Conservation (phyloP, 2,888 invertebrate genomes). For the Entomobrya proxima region DNA sequence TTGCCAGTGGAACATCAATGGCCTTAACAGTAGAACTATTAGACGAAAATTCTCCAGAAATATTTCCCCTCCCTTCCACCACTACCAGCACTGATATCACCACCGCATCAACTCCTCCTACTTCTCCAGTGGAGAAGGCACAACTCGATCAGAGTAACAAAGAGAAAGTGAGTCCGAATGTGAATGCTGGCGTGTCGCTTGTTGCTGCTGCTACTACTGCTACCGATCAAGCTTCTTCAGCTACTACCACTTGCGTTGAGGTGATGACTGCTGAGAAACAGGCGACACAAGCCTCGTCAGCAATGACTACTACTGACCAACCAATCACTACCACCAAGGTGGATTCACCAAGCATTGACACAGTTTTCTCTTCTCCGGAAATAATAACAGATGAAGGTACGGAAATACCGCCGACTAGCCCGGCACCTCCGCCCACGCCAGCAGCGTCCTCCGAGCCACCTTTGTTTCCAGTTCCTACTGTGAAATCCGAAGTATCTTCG, state of each 20-base stretch:
- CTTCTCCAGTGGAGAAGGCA: conserved; percentile 65
- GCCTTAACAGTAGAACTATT: conserved; percentile 49
- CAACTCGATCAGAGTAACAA: conserved; percentile 21
- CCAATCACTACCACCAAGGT: background rate
- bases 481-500: background rate
- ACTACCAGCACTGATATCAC: background rate
- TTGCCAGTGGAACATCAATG: conserved; percentile 20
- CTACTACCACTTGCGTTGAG: background rate
- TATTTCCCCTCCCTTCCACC: conserved; percentile 53
- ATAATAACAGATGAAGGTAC: conserved; percentile 42
- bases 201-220: conserved; percentile 41
- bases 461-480: conserved; percentile 21
- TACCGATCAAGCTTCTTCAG: conserved; percentile 46
- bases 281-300: conserved; percentile 62
- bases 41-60: conserved; percentile 63
- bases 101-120: conserved; percentile 10
- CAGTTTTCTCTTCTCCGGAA: conserved; percentile 40
- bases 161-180: background rate
- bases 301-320: conserved; percentile 19
- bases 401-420: background rate
- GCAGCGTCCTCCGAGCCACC: conserved; percentile 33
- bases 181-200: conserved; percentile 56
- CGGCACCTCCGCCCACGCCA: conserved; percentile 48
- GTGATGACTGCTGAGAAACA: conserved; percentile 54
- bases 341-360: background rate